Conservation (phyloP, 2,797 vertebrate genomes). For the Chaenodraco wilsoni region DNA sequence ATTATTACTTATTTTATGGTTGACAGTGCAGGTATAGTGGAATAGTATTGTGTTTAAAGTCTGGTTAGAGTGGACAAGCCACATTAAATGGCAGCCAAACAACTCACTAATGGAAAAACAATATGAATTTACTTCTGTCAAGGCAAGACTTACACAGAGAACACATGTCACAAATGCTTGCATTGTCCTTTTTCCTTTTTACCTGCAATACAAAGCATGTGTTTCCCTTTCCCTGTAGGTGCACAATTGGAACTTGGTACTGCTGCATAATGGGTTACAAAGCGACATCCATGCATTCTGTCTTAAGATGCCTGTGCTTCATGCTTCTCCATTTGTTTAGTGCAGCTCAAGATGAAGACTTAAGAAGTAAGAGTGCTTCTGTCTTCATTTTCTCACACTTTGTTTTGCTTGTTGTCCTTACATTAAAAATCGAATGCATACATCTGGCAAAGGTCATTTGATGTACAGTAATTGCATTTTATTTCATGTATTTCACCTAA, state of each 20-base stretch:
- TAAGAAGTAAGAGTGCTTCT: slow-evolving; percentile 92
- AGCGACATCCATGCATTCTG: slow-evolving; percentile 75
- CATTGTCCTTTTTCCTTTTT: slow-evolving; percentile 58
- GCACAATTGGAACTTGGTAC: slow-evolving; percentile 81
- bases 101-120: slow-evolving; percentile 32
- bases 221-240: slow-evolving; percentile 82
- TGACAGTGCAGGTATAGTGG: slow-evolving; percentile 7
- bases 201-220: slow-evolving; percentile 71
- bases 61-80: not conserved
- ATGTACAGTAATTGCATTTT: slow-evolving; percentile 26
- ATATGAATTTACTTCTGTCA: slow-evolving; percentile 17
- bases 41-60: slow-evolving; percentile 2
- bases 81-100: slow-evolving; percentile 26
- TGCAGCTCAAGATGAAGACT: slow-evolving; percentile 91
- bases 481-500: not conserved
- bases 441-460: slow-evolving; percentile 33
- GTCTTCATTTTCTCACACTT: slow-evolving; percentile 66
- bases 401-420: slow-evolving; percentile 58
- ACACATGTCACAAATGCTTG: slow-evolving; percentile 49
- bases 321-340: slow-evolving; percentile 85
- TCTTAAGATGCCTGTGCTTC: slow-evolving; percentile 85
- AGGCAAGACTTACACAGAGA: slow-evolving; percentile 50
- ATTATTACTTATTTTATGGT: not conserved
- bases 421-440: slow-evolving; percentile 40
- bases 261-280: slow-evolving; percentile 88